Percentiles rank a stretch among this genome's conserved stretches.
These are phyloP conservation scores for Zapus hudsonius DNA, from an alignment of 2,113 vertebrate species.

Conservation along the genomic window DNA sequence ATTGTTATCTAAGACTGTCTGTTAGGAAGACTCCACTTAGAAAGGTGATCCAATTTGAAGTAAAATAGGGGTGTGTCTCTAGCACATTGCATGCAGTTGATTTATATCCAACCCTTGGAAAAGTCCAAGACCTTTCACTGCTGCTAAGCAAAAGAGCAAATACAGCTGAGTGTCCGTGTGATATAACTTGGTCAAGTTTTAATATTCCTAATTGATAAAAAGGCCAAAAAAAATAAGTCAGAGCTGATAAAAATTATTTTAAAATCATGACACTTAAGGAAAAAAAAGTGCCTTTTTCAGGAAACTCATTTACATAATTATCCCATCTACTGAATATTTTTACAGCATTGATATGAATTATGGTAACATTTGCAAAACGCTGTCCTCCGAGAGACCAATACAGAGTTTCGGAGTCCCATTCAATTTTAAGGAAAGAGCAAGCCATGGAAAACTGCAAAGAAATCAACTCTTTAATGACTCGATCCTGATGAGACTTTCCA, in stretches of 20 bases:
- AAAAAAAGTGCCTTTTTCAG: neutral
- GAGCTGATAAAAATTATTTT: neutral
- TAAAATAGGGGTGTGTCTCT: neutral
- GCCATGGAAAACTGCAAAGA: neutral
- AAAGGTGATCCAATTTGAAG: neutral
- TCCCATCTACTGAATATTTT: neutral
- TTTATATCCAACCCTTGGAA: neutral
- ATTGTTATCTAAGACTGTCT: neutral
- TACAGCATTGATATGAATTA: neutral
- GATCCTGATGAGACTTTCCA: neutral
- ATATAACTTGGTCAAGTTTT: neutral
- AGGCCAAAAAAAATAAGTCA: neutral
- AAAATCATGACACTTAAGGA: neutral
- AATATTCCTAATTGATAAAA: slow-evolving; percentile 39
- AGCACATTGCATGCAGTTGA: neutral
- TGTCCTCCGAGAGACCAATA: neutral
- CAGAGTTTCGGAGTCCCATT: neutral
- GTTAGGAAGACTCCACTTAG: neutral
- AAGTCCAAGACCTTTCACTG: neutral
- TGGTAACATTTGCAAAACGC: neutral
- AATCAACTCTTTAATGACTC: neutral
- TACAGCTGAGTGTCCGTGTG: neutral
- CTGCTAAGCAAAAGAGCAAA: neutral
- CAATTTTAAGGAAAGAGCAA: neutral
- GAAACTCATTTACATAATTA: neutral